A percentile compares a stretch with the other conserved stretches of the same genome.
These are phyloP conservation scores for Calypte anna DNA, from an alignment of 2,113 vertebrate species.

Conservation along the genomic window DNA sequence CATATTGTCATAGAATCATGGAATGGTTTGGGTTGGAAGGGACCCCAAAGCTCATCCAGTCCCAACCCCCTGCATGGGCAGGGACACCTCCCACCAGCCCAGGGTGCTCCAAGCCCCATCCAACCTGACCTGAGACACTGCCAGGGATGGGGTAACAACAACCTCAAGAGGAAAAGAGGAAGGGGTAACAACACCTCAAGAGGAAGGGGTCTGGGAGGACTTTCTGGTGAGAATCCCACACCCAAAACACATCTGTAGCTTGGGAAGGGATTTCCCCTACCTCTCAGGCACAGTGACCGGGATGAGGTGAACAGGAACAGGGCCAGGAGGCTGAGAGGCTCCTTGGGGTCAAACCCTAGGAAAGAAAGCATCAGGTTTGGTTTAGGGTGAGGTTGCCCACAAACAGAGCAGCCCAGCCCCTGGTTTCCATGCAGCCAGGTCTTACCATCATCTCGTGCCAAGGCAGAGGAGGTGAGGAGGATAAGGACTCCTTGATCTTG, in stretches of 20 bases:
- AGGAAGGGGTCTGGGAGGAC: neutral
- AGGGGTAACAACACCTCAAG: no score
- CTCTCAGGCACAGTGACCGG: slow-evolving; percentile 58
- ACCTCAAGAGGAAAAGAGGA: no score
- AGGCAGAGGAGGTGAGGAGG: slow-evolving; percentile 81
- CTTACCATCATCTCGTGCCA: slow-evolving; percentile 83
- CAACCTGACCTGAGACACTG: no score
- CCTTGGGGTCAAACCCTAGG: slow-evolving; percentile 61
- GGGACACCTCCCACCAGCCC: no score
- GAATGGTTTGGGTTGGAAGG: no score
- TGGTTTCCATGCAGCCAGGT: neutral
- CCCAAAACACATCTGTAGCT: neutral
- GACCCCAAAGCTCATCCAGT: no score
- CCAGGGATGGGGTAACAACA: no score
- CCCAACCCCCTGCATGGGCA: no score
- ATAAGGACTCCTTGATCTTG: slow-evolving; percentile 84
- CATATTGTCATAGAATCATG: no score
- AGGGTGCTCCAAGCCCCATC: no score
- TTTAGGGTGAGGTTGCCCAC: neutral
- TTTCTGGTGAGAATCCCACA: neutral
- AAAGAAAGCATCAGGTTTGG: neutral
- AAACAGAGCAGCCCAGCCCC: neutral
- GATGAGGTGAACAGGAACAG: slow-evolving; percentile 85
- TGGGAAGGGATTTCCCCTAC: neutral
- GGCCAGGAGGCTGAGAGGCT: slow-evolving; percentile 72